Base-by-base conservation (phyloP, 1,140 invertebrate genomes). In the Arctopsyche grandis region DNA sequence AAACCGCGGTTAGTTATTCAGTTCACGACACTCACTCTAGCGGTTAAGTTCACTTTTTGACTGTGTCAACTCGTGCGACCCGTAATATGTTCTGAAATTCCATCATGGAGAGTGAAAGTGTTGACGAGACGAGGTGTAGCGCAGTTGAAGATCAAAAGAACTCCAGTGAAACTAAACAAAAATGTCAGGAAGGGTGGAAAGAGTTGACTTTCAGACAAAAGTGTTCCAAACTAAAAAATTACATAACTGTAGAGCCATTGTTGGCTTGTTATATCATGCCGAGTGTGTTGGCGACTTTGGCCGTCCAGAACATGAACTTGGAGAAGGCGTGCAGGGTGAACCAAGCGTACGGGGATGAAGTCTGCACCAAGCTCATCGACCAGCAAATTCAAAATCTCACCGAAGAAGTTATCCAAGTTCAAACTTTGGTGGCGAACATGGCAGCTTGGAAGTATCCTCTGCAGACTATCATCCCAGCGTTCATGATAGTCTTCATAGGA, bases 291-390 rank as follows among this genome's bases (percentile, higher is more conserved):
- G 84, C 88, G 12, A 86, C 84, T 81, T 78, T 91, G 22, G 89
- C 89, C 0, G 87, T 87, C 24, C 89, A 90, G 83, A 91, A 92
- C 86, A 83, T 92, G 16, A 90, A 90, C 83, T 85, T 92, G 76
- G 91, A 92, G 80, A 91, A 91, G 85, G 88, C 90, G 0, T 92
- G 91, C 80, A 84, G 90, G 19, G 88, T 92, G 0, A 91, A 91
- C 84, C 78, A 90, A 38, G 83, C 84, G 4, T 89, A 87, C 66
- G 85, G 86, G 44, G 84, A 87, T 16, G 85, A 86, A 22, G 86
- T 90, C 52, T 92, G 91, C 82, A 87, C 90, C 80, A 86, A 86
- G 0, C 81, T 92, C 3, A 85, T 88, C 4, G 81, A 84, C 44
- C 84, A 85, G 79, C 86, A 87, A 79, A 84, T 83, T 4, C 80